These are phyloP conservation scores for mouse (Mus musculus) DNA, from an alignment of 2,113 vertebrate genomes.

Conservation along the genomic window GRCm39 chr4:97452501-97453000, in stretches of 20 bases:
- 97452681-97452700: too few species aligned
- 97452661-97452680: not conserved
- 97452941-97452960: not conserved
- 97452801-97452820: not conserved
- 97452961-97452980: not conserved
- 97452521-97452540: not conserved
- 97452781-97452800: not conserved
- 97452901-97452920: not conserved
- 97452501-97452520: not conserved
- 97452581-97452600: not conserved
- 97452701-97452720: not conserved
- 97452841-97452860: not conserved
- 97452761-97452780: not conserved
- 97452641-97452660: not conserved
- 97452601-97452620: not conserved
- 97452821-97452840: not conserved
- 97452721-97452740: not conserved
- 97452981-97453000: not conserved
- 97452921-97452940: not conserved
- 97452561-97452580: not conserved
- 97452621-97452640: not conserved
- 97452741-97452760: not conserved
- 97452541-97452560: not conserved
- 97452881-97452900: not conserved
- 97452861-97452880: not conserved